Base-by-base conservation (phyloP, 2,797 vertebrate genomes). In the Protosalanx chinensis region DNA sequence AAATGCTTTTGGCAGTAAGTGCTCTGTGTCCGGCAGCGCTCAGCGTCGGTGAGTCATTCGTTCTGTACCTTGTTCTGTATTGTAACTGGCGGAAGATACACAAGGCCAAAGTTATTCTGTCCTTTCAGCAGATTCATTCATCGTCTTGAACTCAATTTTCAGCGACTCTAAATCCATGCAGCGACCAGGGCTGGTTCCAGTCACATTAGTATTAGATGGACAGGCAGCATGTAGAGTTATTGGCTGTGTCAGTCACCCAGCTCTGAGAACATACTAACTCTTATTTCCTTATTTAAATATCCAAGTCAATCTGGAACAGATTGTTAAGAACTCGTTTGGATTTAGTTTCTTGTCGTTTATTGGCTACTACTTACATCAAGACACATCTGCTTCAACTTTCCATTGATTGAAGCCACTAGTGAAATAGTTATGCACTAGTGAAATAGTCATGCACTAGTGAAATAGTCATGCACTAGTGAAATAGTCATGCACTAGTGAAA, bases 151-250 rank as follows among this genome's bases (percentile, higher is more conserved):
- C 68, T 72, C 67, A 73, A 56, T 72, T 76, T 82, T 84, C 72
- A 85, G 79, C 80, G 85, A 33, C 8, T n/a, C 74, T 60, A 72
- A 65, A 67, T 76, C 76, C 70, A 82, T 78, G 71, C 71, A 76
- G 78, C 81, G 72, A 81, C 77, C 76, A 82, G 77, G 86, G 76
- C 76, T 82, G 74, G 87, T 88, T 85, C 83, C 4, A 53, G 63
- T 70, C 81, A 86, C 83, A 5, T 82, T 81, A 61, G 79, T 80
- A 58, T 81, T 83, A 78, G 77, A 71, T 79, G 77, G 78, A 64
- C 65, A 72, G 82, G 62, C 82, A 84, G 84, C 83, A 84, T 60
- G 41, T 46, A 0, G 41, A 12, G 7, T 46, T 12, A 8, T 41
- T 12, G 10, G 41, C 41, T 46, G 37, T 10, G 41, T 46, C 8